A percentile compares a stretch with the other conserved stretches of the same genome.
Evolutionary conservation across 1,140 invertebrate genomes (phyloP).

Genomic region (Chrysoperla carnea): DNA sequence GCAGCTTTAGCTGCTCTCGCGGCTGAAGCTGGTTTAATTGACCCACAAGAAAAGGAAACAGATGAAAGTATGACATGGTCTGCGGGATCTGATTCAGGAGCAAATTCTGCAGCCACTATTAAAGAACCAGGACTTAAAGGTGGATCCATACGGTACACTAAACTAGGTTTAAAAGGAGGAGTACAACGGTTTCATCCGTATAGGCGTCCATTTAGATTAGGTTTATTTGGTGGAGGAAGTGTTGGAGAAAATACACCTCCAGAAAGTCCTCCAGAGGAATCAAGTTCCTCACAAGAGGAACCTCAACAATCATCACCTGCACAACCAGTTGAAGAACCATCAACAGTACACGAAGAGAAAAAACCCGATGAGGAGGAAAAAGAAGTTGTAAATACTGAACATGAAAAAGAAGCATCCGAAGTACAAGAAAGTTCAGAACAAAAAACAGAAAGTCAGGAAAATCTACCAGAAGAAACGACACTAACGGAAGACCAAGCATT

Average conservation of each 20-base stretch:
- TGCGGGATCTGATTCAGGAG: conserved; percentile 9
- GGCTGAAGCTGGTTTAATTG: conserved; percentile 42
- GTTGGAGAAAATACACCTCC: background rate
- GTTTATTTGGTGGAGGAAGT: conserved; percentile 4
- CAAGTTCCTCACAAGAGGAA: background rate
- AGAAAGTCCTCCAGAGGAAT: background rate
- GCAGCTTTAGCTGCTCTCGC: conserved; percentile 43
- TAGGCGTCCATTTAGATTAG: background rate
- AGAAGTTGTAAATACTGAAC: conserved; percentile 3
- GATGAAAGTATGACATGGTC: conserved; percentile 17
- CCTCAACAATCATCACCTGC: background rate
- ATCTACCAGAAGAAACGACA: too few relatives aligned
- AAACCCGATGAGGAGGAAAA: background rate
- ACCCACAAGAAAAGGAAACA: conserved; percentile 26
- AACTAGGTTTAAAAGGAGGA: conserved; percentile 19
- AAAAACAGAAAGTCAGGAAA: too few relatives aligned
- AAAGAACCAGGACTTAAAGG: conserved; percentile 13
- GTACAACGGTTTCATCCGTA: conserved; percentile 3
- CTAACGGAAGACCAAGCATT: too few relatives aligned
- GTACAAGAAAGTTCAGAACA: too few relatives aligned
- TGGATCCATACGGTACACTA: conserved; percentile 7
- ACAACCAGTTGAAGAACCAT: too few relatives aligned
- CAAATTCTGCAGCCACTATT: conserved; percentile 3
- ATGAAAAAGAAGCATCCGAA: conserved; percentile 17
- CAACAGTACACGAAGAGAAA: background rate